phyloP scores from a whole-genome alignment of 2,888 invertebrate species.

The Netelia virgata region DNA sequence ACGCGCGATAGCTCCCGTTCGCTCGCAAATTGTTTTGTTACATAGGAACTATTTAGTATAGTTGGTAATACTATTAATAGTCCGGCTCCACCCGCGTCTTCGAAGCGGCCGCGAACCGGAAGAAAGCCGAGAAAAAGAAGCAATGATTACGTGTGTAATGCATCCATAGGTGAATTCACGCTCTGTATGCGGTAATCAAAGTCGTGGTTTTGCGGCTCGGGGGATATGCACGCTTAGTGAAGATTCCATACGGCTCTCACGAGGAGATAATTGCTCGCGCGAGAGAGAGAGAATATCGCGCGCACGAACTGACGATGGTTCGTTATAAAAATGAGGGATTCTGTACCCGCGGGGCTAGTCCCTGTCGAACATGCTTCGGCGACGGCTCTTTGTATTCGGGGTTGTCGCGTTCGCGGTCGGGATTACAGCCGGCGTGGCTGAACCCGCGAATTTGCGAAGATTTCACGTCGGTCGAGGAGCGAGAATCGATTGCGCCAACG shows the following conservation, averaged over 20 bases:
- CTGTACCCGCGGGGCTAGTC: slow-evolving; percentile 74
- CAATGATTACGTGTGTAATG: slow-evolving; percentile 78
- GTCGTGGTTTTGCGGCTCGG: slow-evolving; percentile 44
- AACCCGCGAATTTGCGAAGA: slow-evolving; percentile 62
- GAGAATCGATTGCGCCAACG: slow-evolving; percentile 65
- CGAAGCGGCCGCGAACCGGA: slow-evolving; percentile 68
- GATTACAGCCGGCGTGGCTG: slow-evolving; percentile 51
- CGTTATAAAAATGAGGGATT: slow-evolving; percentile 80
- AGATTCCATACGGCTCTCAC: slow-evolving; percentile 35
- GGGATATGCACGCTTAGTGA: slow-evolving; percentile 9
- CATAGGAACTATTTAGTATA: neutral
- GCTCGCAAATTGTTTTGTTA: neutral
- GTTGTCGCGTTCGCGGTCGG: slow-evolving; percentile 59
- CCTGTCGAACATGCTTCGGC: slow-evolving; percentile 81
- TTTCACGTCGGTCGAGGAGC: slow-evolving; percentile 56
- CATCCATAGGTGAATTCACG: slow-evolving; percentile 82
- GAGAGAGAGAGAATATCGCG: slow-evolving; percentile 16
- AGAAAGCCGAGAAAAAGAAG: slow-evolving; percentile 72
- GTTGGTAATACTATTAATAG: neutral
- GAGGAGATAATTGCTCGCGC: slow-evolving; percentile 63
- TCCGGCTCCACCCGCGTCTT: slow-evolving; percentile 27
- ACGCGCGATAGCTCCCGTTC: neutral
- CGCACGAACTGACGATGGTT: slow-evolving; percentile 22
- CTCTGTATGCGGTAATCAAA: slow-evolving; percentile 82
- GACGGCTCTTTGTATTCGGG: slow-evolving; percentile 75